A percentile compares a stretch with the other conserved stretches of the same genome.
Evolutionary conservation across 2,797 vertebrate genomes (phyloP).

Genomic region (Anguilla pacifica): DNA sequence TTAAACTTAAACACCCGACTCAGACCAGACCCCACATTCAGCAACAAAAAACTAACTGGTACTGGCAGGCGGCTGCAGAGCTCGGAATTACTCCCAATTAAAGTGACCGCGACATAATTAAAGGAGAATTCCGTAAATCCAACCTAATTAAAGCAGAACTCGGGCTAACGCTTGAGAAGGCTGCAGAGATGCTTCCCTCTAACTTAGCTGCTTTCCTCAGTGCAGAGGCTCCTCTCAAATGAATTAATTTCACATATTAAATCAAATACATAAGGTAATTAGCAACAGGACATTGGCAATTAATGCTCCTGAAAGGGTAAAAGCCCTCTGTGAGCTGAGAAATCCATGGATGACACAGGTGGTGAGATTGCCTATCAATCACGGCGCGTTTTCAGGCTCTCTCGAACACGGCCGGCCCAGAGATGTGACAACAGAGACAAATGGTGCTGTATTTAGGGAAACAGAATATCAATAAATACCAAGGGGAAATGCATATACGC

Average conservation of each 20-base stretch:
- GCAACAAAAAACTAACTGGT: background rate
- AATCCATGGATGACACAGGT: slow-evolving; percentile 48
- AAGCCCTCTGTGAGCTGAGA: background rate
- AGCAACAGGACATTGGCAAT: slow-evolving; percentile 28
- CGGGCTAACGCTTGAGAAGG: background rate
- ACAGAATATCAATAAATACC: slow-evolving; percentile 73
- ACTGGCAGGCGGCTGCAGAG: background rate
- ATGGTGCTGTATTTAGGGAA: slow-evolving; percentile 70
- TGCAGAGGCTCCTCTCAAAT: slow-evolving; percentile 8
- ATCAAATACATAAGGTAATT: slow-evolving; percentile 28
- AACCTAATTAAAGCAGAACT: slow-evolving; percentile 26
- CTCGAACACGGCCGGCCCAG: slow-evolving; percentile 18
- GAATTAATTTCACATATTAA: slow-evolving; percentile 29
- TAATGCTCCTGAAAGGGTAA: slow-evolving; percentile 27
- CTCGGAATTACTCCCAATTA: slow-evolving; percentile 24
- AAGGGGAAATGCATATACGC: slow-evolving; percentile 48
- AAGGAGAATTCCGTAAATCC: background rate
- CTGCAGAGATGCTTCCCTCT: background rate
- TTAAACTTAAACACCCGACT: background rate
- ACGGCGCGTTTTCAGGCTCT: slow-evolving; percentile 35
- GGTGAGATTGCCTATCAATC: slow-evolving; percentile 61
- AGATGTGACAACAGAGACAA: slow-evolving; percentile 58
- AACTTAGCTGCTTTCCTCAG: background rate
- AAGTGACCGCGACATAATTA: slow-evolving; percentile 26
- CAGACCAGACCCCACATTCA: background rate